A percentile compares a stretch with the other conserved stretches of the same genome.
phyloP scores from a whole-genome alignment of 2,113 vertebrate genomes.

The Bothrops jararaca region DNA sequence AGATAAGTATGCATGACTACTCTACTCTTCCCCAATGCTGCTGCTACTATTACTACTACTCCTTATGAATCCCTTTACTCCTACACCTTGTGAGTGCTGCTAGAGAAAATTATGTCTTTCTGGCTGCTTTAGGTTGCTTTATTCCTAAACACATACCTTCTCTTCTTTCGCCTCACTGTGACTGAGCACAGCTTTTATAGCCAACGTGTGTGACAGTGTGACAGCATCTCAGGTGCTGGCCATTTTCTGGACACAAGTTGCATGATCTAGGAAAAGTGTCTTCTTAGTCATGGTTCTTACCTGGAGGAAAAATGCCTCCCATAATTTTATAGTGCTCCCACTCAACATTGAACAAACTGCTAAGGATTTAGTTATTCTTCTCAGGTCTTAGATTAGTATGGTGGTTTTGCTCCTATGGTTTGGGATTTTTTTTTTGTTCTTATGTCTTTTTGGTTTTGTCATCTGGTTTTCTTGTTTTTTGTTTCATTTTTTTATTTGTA shows the following conservation, averaged over 20 bases:
- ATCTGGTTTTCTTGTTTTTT: background rate
- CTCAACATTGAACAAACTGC: background rate
- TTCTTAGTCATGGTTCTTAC: background rate
- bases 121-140: too few species aligned
- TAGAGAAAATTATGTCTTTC: too few species aligned
- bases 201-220: too few species aligned
- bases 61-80: background rate
- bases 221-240: too few species aligned
- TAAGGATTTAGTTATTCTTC: background rate
- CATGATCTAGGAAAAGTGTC: background rate
- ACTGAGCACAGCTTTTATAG: too few species aligned
- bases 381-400: background rate
- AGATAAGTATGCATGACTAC: background rate
- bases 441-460: background rate
- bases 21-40: background rate
- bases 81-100: too few species aligned
- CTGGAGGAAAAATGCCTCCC: background rate
- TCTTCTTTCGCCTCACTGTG: too few species aligned
- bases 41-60: background rate
- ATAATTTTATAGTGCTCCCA: background rate
- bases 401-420: background rate
- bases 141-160: too few species aligned
- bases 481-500: background rate
- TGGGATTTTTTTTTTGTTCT: background rate
- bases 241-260: background rate